phyloP scores from a whole-genome alignment of 2,113 vertebrate species.

The Panthera tigris region DNA sequence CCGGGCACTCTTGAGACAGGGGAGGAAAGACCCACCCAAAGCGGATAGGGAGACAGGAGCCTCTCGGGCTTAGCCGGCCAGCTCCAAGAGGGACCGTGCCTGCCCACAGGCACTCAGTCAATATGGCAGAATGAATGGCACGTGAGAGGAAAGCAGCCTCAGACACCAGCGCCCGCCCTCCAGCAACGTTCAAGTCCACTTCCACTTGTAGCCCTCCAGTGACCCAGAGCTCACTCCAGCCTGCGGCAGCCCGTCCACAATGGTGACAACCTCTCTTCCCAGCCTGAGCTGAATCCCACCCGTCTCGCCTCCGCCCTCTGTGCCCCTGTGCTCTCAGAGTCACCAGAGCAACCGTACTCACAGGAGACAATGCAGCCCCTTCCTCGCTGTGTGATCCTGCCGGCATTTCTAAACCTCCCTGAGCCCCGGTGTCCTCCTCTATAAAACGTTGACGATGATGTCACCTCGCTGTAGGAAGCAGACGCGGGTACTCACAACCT shows the following conservation, averaged over 20 bases:
- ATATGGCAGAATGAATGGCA: too few species aligned
- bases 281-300: neutral
- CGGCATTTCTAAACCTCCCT: neutral
- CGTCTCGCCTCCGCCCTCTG: neutral
- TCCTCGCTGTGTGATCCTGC: neutral
- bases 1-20: neutral
- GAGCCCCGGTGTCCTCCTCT: neutral
- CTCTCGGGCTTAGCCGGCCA: neutral
- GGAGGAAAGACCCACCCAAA: neutral
- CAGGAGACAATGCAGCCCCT: neutral
- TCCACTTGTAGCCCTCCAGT: accelerated
- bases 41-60: neutral
- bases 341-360: neutral
- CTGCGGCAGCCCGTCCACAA: neutral
- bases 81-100: accelerated
- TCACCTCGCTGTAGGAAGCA: neutral
- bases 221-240: neutral
- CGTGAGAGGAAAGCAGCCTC: neutral
- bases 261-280: neutral
- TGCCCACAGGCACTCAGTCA: neutral
- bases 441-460: neutral
- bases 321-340: neutral
- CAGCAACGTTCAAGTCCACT: neutral
- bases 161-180: neutral
- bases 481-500: too few species aligned